Conservation (phyloP, 37 sponge, comb jelly and placozoan genomes). For the Amphimedon queenslandica region DNA sequence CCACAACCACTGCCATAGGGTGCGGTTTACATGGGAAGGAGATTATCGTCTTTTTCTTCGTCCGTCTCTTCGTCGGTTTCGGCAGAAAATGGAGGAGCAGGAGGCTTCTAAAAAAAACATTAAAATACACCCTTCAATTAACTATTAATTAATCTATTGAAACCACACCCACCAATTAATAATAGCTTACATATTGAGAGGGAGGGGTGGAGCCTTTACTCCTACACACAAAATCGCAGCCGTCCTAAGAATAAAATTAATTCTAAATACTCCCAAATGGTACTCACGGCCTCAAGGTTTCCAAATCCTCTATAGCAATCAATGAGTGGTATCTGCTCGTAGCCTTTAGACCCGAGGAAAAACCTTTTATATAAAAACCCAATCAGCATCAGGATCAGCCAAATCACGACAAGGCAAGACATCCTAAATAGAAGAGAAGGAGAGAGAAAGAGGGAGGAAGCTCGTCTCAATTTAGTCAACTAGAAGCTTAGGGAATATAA, state of each 20-base stretch:
- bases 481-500: too few species aligned
- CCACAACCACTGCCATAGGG: too few species aligned
- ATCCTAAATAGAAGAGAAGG: conserved; percentile 23
- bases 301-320: conserved; percentile 57
- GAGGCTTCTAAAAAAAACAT: conserved; percentile 6
- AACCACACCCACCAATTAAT: too few species aligned
- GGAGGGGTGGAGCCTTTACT: neutral
- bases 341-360: conserved; percentile 72
- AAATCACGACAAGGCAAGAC: conserved; percentile 27
- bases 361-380: conserved; percentile 62
- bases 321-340: conserved; percentile 73
- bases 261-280: neutral
- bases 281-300: conserved; percentile 73
- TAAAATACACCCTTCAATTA: neutral
- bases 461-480: too few species aligned
- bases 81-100: conserved; percentile 48
- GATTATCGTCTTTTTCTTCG: conserved; percentile 71
- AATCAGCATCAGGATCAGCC: conserved; percentile 42
- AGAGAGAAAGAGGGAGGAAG: too few species aligned
- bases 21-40: conserved; percentile 63
- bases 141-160: conserved; percentile 3
- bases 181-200: neutral
- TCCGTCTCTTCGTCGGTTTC: conserved; percentile 55
- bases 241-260: conserved; percentile 49
- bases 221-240: conserved; percentile 80